phyloP scores from a whole-genome alignment of 2,797 vertebrate species.

The Heliangelus exortis region DNA sequence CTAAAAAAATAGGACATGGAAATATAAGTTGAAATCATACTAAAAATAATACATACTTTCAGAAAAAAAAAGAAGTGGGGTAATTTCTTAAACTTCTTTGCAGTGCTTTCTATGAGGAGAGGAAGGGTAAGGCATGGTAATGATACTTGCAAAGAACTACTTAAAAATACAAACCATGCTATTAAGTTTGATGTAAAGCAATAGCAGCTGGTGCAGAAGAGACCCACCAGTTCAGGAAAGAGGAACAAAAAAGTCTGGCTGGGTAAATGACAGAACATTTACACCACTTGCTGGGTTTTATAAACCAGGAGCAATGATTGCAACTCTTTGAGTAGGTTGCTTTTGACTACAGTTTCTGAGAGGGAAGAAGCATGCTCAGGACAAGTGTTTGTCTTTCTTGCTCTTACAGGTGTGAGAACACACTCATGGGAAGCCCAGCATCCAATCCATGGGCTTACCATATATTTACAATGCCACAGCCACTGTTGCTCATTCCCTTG shows the following conservation, averaged over 20 bases:
- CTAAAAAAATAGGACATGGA: conserved; percentile 57
- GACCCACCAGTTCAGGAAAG: neutral
- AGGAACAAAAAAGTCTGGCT: neutral
- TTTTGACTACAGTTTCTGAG: neutral
- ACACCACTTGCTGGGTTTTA: neutral
- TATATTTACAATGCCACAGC: neutral
- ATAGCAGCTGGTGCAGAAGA: neutral
- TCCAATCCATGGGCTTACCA: rapidly evolving
- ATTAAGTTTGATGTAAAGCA: conserved; percentile 18
- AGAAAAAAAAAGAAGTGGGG: neutral
- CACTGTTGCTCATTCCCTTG: neutral
- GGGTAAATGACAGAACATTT: neutral
- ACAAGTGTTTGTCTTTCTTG: neutral
- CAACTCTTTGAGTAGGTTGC: neutral
- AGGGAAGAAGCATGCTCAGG: neutral
- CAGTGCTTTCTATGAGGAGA: conserved; percentile 1
- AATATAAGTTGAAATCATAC: conserved; percentile 55
- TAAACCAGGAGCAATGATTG: neutral
- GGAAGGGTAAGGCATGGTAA: neutral
- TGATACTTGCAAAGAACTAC: neutral
- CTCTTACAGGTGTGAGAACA: neutral
- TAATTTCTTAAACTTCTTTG: conserved; percentile 61
- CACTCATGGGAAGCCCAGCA: neutral
- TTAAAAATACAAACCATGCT: conserved; percentile 25
- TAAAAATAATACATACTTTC: conserved; percentile 58